Evolutionary conservation across 35 echinoderm and acorn worm genomes (phyloP), one percentile per base, ranked within the genome.

Genomic region (Acanthaster planci): DNA sequence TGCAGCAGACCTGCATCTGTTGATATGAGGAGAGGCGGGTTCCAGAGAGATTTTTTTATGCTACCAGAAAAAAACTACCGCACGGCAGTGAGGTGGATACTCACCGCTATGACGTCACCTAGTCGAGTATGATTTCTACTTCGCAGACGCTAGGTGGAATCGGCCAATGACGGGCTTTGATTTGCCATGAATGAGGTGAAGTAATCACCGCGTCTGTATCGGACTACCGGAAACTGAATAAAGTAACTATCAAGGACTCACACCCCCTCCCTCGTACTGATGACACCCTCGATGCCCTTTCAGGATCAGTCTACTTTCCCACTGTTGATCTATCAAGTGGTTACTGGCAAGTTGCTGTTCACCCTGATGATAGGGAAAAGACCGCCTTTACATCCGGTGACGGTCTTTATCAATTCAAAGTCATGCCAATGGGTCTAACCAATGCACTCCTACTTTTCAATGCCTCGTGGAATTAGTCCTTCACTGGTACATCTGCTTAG

Each of bases 401-500:
- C 76, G 88, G 92, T 59, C 57, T 90, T 17, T 90, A 39, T 57
- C 87, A 94, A 3, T 94, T 94, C 51, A 89, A 76, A 8, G 87
- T 90, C 17, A 90, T 94, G 87, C 87, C 92, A 14, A 76, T 94
- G 19, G 92, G 92, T 15, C 60, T 86, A 82, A 76, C 38, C 89
- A 82, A 2, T 67, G 82, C 1, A 79, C 89, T 40, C 80, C 86
- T 59, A 47, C 85, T n/a, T n/a, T n/a, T n/a, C n/a, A n/a, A 34
- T 38, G 84, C 2, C 76, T 92, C n/a, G 87, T 92, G 84, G 82
- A 87, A 76, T 12, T 80, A 19, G 90, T 87, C 52, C 79, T 86
- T 17, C 75, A 57, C 26, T 77, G 90, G 39, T 52, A 76, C 39
- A 54, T 10, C 22, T 92, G 77, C 18, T 53, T 87, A 8, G 85